A percentile compares a stretch with the other conserved stretches of the same genome.
Evolutionary conservation across 2,797 vertebrate species (phyloP).

Genomic region (Eulemur albifrons): DNA sequence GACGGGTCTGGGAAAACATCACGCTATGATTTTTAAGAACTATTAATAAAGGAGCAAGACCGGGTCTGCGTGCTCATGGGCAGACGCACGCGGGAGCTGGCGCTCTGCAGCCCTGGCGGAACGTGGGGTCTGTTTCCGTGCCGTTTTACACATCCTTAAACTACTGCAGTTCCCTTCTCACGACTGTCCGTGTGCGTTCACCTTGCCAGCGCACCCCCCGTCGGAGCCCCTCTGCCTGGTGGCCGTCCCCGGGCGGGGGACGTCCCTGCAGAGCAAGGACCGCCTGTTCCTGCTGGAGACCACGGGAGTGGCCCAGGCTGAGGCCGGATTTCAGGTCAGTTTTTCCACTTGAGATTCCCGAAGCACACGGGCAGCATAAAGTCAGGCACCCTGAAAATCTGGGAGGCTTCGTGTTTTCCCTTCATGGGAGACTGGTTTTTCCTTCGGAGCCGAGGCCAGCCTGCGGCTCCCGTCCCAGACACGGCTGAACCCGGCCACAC

Average conservation of each 20-base stretch:
- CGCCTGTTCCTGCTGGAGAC: neutral
- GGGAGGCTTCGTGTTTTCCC: neutral
- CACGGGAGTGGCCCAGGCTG: accelerated
- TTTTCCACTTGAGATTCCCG: neutral
- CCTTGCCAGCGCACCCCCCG: accelerated
- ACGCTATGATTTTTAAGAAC: neutral
- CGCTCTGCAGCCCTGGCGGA: accelerated
- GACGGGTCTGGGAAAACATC: neutral
- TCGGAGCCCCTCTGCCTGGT: neutral
- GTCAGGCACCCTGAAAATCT: neutral
- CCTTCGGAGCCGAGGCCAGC: neutral
- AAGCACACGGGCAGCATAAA: neutral
- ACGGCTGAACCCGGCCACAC: accelerated
- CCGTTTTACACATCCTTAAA: accelerated
- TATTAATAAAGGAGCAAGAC: neutral
- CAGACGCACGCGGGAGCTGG: accelerated
- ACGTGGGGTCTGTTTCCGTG: accelerated
- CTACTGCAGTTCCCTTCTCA: accelerated
- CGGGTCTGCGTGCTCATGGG: accelerated
- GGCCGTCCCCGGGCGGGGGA: neutral
- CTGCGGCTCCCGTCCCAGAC: neutral
- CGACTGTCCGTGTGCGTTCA: accelerated
- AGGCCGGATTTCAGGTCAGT: neutral
- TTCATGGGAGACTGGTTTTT: neutral
- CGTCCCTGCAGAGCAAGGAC: accelerated